phyloP scores from a whole-genome alignment of 64 coral and sea anemone species.

The Hydrozoanthus tunicans region DNA sequence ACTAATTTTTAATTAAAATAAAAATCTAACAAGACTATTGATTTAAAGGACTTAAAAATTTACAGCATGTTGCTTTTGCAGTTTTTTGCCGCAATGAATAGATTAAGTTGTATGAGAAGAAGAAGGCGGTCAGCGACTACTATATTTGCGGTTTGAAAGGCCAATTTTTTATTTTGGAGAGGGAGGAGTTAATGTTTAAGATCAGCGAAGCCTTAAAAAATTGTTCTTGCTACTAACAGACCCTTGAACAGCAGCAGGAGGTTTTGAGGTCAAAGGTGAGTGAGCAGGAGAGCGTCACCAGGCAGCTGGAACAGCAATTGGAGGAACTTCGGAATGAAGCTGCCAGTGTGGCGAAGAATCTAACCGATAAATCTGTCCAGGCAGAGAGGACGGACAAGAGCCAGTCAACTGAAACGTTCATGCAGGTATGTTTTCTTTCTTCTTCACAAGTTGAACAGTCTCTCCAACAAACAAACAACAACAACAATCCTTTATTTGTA shows the following conservation, averaged over 20 bases:
- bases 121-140: neutral
- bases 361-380: constrained; percentile 52
- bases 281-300: constrained; percentile 75
- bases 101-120: neutral
- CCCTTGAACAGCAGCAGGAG: constrained; percentile 75
- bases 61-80: too few species aligned
- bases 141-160: too few species aligned
- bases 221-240: constrained; percentile 14
- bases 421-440: neutral
- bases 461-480: neutral
- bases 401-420: neutral
- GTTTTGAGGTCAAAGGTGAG: constrained; percentile 65
- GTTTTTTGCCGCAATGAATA: too few species aligned
- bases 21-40: too few species aligned
- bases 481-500: too few species aligned
- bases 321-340: constrained; percentile 19
- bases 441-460: too few species aligned
- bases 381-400: constrained; percentile 9
- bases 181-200: neutral
- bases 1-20: too few species aligned
- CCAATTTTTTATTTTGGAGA: neutral
- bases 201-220: neutral
- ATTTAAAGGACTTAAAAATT: too few species aligned
- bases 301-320: constrained; percentile 63
- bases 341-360: neutral